phyloP scores from a whole-genome alignment of 2,113 vertebrate species.

The Puma concolor region DNA sequence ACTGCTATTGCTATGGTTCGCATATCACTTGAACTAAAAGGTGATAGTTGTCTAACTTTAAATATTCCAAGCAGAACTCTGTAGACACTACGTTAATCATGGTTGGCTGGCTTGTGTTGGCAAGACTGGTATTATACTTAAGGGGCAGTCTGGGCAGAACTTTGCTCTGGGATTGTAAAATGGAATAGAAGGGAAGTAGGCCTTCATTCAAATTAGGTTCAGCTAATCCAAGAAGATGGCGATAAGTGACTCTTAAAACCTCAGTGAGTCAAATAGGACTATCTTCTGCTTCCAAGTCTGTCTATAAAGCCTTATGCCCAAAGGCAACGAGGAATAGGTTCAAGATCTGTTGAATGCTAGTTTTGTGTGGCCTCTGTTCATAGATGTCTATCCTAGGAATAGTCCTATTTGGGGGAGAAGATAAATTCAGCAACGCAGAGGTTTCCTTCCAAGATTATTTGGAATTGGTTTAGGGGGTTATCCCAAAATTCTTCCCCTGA shows the following conservation, averaged over 20 bases:
- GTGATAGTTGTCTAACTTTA: not conserved
- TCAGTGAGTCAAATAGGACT: not conserved
- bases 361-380: not conserved
- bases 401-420: not conserved
- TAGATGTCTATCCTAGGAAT: not conserved
- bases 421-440: not conserved
- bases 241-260: not conserved
- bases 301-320: not conserved
- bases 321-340: not conserved
- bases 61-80: not conserved
- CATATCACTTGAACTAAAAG: not conserved
- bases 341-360: not conserved
- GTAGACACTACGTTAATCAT: fast-evolving
- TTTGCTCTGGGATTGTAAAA: not conserved
- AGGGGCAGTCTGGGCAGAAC: not conserved
- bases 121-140: not conserved
- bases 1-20: not conserved
- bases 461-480: not conserved
- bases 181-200: not conserved
- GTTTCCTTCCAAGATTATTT: not conserved
- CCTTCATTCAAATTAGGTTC: not conserved
- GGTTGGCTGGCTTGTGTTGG: not conserved
- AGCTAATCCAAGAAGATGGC: not conserved
- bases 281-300: not conserved
- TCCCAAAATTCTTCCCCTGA: not conserved